phyloP scores from a whole-genome alignment of 2,113 vertebrate genomes.

The Paralichthys olivaceus region DNA sequence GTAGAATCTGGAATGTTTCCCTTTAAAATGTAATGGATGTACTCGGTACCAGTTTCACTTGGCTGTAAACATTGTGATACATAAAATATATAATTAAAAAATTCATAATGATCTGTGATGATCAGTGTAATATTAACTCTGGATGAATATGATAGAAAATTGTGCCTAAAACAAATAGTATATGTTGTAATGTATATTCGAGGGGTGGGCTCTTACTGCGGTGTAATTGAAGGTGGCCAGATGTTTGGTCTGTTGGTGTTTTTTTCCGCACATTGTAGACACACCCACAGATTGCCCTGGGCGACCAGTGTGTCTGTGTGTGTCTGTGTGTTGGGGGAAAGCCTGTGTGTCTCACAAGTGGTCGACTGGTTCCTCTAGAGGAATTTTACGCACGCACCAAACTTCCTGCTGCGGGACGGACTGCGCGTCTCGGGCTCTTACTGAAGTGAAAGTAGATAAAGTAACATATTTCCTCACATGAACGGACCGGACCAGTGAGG shows the following conservation, averaged over 20 bases:
- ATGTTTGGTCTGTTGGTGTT: conserved; percentile 44
- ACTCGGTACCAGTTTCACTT: too few relatives aligned
- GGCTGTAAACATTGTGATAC: too few relatives aligned
- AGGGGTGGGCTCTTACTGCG: not conserved
- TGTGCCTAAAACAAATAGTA: too few relatives aligned
- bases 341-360: not conserved
- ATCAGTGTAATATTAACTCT: not conserved
- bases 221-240: conserved; percentile 34
- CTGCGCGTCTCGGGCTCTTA: not conserved
- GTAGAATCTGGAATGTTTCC: not conserved
- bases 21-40: too few relatives aligned
- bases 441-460: not conserved
- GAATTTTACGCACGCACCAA: conserved; percentile 15
- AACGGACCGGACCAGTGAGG: not conserved
- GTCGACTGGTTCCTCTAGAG: conserved; percentile 33
- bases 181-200: not conserved
- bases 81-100: too few relatives aligned
- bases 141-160: too few relatives aligned
- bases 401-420: not conserved
- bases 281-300: conserved; percentile 57
- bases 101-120: not conserved
- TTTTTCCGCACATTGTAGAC: conserved; percentile 49
- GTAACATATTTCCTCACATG: conserved; percentile 18
- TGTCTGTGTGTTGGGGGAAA: conserved; percentile 7
- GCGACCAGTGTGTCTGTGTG: conserved; percentile 42